phyloP scores from a whole-genome alignment of 2,888 invertebrate species.

The Aspidapion aeneum region DNA sequence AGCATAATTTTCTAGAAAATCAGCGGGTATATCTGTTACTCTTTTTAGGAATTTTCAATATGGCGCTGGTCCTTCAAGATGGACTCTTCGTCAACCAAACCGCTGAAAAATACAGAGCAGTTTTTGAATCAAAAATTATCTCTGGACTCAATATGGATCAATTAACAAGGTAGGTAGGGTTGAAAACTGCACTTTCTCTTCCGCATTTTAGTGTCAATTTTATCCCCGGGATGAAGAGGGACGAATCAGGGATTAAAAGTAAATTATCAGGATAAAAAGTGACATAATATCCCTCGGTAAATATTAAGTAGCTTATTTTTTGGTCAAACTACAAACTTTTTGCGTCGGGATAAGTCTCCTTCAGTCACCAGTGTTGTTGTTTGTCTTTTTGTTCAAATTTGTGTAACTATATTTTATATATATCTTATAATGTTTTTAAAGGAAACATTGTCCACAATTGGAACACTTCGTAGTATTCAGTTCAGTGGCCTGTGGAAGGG shows the following conservation, averaged over 20 bases:
- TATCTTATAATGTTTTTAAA: constrained; percentile 1
- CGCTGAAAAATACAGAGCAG: constrained; percentile 49
- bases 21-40: background rate
- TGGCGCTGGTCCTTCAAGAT: constrained; percentile 53
- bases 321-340: too few species aligned
- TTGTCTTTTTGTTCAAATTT: background rate
- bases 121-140: constrained; percentile 55
- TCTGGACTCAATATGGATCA: constrained; percentile 57
- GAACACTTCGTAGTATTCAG: constrained; percentile 34
- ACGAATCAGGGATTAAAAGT: too few species aligned
- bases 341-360: too few species aligned
- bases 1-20: too few species aligned
- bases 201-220: too few species aligned
- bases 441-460: constrained; percentile 43
- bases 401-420: background rate
- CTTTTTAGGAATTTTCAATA: constrained; percentile 31
- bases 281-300: too few species aligned
- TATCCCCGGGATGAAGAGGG: too few species aligned
- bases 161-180: constrained; percentile 43
- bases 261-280: too few species aligned
- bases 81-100: constrained; percentile 54
- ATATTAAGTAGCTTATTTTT: too few species aligned
- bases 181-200: too few species aligned
- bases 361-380: too few species aligned
- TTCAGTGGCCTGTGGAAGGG: constrained; percentile 30